Evolutionary conservation across 2,888 invertebrate species (phyloP).

Genomic region (Drosophila tanythrix): DNA sequence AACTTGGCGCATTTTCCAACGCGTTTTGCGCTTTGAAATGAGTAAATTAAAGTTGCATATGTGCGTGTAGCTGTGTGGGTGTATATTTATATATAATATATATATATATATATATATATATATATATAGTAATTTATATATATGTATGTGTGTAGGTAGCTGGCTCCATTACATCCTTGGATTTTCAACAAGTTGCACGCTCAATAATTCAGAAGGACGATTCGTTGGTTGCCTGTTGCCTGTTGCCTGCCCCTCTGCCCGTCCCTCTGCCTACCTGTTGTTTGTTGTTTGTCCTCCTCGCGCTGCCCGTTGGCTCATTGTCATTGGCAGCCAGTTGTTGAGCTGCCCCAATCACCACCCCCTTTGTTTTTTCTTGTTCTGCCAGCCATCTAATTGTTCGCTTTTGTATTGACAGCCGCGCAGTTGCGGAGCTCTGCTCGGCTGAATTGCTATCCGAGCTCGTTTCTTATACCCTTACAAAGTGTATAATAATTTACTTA

Average conservation of each 20-base stretch:
- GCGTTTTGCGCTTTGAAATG: constrained; percentile 55
- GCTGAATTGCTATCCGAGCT: constrained; percentile 63
- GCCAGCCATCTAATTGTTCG: constrained; percentile 63
- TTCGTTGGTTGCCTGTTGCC: constrained; percentile 70
- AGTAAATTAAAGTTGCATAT: constrained; percentile 68
- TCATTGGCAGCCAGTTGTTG: constrained; percentile 50
- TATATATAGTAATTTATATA: background rate
- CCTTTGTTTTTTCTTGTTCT: constrained; percentile 1
- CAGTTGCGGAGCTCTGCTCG: constrained; percentile 72
- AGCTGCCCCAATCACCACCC: constrained; percentile 7
- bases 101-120: constrained; percentile 3
- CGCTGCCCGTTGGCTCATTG: constrained; percentile 40
- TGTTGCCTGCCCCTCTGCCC: constrained; percentile 13
- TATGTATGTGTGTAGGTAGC: constrained; percentile 1
- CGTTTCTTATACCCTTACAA: constrained; percentile 2
- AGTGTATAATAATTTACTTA: background rate
- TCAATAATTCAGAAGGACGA: constrained; percentile 77
- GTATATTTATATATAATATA: background rate
- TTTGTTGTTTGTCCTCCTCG: constrained; percentile 10
- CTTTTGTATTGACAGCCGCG: constrained; percentile 74
- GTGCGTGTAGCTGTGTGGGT: background rate
- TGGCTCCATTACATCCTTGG: constrained; percentile 61
- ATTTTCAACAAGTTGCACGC: constrained; percentile 74
- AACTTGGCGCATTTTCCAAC: constrained; percentile 66
- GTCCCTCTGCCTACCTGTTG: constrained; percentile 8